Base-by-base conservation (phyloP, 1,140 invertebrate genomes). In the Leptopilina boulardi region DNA sequence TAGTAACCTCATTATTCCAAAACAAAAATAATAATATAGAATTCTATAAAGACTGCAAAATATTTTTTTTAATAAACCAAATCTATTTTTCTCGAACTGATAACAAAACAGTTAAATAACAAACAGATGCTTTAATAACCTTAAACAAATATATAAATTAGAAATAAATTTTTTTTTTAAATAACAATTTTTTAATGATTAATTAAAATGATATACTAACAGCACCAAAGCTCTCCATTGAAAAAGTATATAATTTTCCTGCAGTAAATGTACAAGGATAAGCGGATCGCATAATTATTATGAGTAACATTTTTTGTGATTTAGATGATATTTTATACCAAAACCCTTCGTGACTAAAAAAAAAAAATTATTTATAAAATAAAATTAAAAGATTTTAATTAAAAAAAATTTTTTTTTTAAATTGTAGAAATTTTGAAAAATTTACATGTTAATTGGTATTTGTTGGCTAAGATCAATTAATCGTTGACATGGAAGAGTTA, bases 251-350 rank as follows among this genome's bases (percentile, higher is more conserved):
- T 11, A 66, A 30, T 66, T 34, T 66, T 34, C 59, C 59, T 2
- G 59, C 59, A 13, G 59, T 66, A 66, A 66, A 66, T 15, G 59
- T 66, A 23, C 59, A 66, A 23, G 59, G 59, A 8, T 15, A n/a
- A 15, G 59, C 26, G 8, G 23, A n/a, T n/a, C 10, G 26, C 26
- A 2, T 66, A 6, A 66, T 66, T 13, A 66, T 66, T 13, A 66
- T 66, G 13, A 66, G 3, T 15, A 66, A 34, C 6, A 15, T 66
- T 66, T 66, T 30, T 26, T 11, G 59, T 38, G 26, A 5, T n/a
- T n/a, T 30, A 3, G 4, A 30, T 38, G 59, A 73, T n/a, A 21
- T 21, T 73, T 30, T 18, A 13, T 44, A 73, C 23, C 47, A 74
- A 56, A 30, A 13, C 2, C 59, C 59, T 0, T 51, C n/a, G 18